phyloP scores from a whole-genome alignment of 2,797 vertebrate genomes.

The Echeneis naucrates region DNA sequence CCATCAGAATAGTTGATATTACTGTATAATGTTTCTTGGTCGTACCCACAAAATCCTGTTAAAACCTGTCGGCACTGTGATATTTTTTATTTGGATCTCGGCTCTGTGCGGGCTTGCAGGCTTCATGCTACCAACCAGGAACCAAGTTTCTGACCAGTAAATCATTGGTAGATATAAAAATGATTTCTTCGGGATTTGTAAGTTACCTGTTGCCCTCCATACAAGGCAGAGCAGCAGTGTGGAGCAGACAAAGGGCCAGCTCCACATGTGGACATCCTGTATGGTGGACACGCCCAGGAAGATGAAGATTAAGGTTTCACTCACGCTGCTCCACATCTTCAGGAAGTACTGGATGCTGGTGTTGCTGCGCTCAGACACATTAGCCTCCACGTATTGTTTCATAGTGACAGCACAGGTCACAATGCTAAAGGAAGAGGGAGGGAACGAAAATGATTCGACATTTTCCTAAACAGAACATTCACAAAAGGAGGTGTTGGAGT shows the following conservation, averaged over 20 bases:
- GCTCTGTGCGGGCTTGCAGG: no score
- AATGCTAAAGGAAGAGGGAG: constrained; percentile 73
- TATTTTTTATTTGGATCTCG: no score
- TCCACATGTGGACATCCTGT: constrained; percentile 86
- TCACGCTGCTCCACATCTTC: constrained; percentile 97
- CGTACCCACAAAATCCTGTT: no score
- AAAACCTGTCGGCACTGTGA: no score
- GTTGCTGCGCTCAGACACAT: constrained; percentile 93
- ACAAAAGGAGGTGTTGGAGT: background rate
- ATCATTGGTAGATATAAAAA: background rate
- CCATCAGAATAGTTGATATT: no score
- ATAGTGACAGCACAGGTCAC: constrained; percentile 88
- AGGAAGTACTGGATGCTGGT: constrained; percentile 96
- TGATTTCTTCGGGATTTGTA: background rate
- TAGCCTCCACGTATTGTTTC: constrained; percentile 89
- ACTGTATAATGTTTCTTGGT: no score
- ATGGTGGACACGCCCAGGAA: constrained; percentile 94
- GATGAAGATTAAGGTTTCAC: constrained; percentile 95
- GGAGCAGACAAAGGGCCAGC: constrained; percentile 92
- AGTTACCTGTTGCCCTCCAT: constrained; percentile 89
- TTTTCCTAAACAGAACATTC: background rate
- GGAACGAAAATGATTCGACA: background rate
- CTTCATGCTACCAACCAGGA: no score
- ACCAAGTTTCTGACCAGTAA: background rate
- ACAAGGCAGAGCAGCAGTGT: constrained; percentile 92